phyloP scores from a whole-genome alignment of 2,113 vertebrate species.

The Panthera leo region DNA sequence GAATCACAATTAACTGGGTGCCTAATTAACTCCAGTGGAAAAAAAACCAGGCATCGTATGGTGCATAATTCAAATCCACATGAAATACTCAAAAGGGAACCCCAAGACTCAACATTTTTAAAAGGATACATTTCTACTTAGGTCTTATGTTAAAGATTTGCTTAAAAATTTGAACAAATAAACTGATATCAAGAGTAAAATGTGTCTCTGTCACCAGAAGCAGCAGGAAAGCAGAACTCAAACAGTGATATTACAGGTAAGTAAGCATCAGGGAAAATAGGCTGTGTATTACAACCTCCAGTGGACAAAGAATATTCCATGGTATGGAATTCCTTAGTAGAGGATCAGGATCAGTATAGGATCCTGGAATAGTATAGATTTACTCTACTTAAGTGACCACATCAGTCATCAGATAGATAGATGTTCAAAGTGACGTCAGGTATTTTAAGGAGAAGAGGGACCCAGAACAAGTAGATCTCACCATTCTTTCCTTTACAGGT shows the following conservation, averaged over 20 bases:
- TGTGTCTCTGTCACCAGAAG: neutral
- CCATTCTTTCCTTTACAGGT: neutral
- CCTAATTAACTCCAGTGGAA: constrained; percentile 36
- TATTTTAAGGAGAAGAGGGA: neutral
- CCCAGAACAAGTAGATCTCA: neutral
- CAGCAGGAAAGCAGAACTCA: too few relatives aligned
- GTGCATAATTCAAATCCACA: constrained; percentile 39
- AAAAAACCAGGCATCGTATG: neutral
- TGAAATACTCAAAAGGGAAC: constrained; percentile 5
- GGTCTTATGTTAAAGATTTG: neutral
- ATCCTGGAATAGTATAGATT: neutral
- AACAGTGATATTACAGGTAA: neutral
- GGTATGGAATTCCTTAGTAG: neutral
- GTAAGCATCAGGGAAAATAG: neutral
- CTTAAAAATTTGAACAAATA: neutral
- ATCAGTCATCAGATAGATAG: neutral
- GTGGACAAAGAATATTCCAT: neutral
- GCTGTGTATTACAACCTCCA: neutral
- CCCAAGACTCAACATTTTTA: neutral
- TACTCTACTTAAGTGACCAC: neutral
- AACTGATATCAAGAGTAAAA: neutral
- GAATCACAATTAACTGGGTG: constrained; percentile 49
- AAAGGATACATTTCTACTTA: neutral
- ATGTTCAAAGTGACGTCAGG: neutral
- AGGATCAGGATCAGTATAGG: neutral